Base-by-base conservation (phyloP, 2,888 invertebrate genomes). In the Zeuzera pyrina region DNA sequence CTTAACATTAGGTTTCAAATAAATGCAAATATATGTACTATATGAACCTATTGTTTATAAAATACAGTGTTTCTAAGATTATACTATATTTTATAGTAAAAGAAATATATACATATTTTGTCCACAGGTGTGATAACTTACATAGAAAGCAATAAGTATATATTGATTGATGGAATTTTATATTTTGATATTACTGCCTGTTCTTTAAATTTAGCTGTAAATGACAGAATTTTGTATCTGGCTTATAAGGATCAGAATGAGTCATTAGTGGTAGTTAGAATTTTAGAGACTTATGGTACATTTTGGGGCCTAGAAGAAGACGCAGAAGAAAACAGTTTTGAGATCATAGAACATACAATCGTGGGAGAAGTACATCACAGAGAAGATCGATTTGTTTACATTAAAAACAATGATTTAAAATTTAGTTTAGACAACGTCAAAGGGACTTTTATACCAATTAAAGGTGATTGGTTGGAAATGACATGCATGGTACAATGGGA, bases 381-480 rank as follows among this genome's bases (percentile, higher is more conserved):
- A 44, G 41, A 63, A 19, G 66, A 72, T n/a, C 57, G 81, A 2
- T 35, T 49, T 35, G 69, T 84, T 1, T 58, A 53, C 29, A 76
- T 90, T 0, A 85, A 85, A 31, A 85, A 87, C 7, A 77, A 70
- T 45, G 76, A 87, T 34, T 52, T 89, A n/a, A 76, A 65, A 33
- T 73, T 91, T 30, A 83, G 86, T 52, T 68, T 92, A 29, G 88
- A 92, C 53, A 63, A 81, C 29, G 84, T 90, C 1, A 67, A 78
- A 42, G 84, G 88, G 2, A 86, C 86, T 30, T 90, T 92, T 59
- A 61, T 91, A 23, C 92, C 92, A 1, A 65, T 88, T 11, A 71
- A 85, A 40, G 92, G 92, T 2, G 93, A 93, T 60, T 89, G 89
- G 83, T 52, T 93, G 12, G 85, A 86, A 55, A 51, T 92, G 22